Conservation (phyloP, 2,888 invertebrate species). For the Camptogramma bilineatum region DNA sequence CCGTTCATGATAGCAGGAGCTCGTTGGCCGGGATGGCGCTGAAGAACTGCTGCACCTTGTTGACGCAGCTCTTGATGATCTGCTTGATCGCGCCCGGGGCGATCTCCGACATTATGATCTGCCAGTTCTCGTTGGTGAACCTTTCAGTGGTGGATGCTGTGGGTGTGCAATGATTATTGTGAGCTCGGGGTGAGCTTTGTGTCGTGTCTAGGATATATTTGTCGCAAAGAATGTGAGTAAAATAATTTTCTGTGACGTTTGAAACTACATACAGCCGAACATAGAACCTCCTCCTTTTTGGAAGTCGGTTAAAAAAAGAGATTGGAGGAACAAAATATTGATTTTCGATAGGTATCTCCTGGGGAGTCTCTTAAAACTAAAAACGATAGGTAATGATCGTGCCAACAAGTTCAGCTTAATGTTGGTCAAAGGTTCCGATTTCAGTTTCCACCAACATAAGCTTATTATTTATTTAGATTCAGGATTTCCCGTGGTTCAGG, state of each 20-base stretch:
- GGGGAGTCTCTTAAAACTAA: too few relatives aligned
- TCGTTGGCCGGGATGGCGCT: constrained; percentile 61
- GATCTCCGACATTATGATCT: constrained; percentile 77
- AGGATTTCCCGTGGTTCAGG: too few relatives aligned
- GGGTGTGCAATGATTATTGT: constrained; percentile 48
- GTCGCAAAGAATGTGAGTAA: background rate
- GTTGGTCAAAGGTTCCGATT: too few relatives aligned
- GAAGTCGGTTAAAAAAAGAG: too few relatives aligned
- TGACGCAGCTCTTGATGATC: constrained; percentile 71
- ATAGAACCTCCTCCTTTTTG: too few relatives aligned
- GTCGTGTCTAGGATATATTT: background rate
- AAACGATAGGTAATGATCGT: too few relatives aligned
- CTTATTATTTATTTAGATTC: too few relatives aligned
- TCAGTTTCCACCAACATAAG: too few relatives aligned
- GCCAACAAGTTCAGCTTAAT: too few relatives aligned
- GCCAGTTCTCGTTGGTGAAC: constrained; percentile 81
- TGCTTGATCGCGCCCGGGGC: constrained; percentile 75
- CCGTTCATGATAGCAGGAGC: constrained; percentile 62
- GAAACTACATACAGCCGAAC: too few relatives aligned
- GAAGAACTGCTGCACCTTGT: constrained; percentile 70
- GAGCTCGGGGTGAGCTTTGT: constrained; percentile 12
- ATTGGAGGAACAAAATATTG: too few relatives aligned
- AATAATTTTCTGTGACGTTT: background rate
- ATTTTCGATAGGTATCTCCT: too few relatives aligned
- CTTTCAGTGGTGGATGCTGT: constrained; percentile 74